Percentiles rank a stretch among this genome's conserved stretches.
Evolutionary conservation across 2,113 vertebrate genomes (phyloP).

Genomic region (Gallinago jamesoni): DNA sequence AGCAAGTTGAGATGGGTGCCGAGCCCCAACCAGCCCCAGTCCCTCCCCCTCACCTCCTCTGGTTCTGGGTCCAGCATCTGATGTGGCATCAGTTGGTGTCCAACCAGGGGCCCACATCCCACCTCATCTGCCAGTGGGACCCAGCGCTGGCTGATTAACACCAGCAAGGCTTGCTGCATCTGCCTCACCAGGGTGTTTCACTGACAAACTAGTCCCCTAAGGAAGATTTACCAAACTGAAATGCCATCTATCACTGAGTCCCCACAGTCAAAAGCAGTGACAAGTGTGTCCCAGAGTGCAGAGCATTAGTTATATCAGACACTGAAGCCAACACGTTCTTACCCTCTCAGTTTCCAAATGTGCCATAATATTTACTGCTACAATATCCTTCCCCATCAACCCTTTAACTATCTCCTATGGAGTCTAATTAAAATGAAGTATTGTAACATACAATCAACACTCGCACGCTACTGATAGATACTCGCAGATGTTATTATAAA

Average conservation of each 20-base stretch:
- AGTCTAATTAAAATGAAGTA: conserved; percentile 60
- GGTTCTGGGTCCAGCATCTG: neutral
- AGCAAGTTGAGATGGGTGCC: rapidly evolving
- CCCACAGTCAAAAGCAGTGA: neutral
- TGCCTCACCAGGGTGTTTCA: neutral
- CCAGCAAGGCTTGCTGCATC: neutral
- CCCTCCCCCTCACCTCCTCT: neutral
- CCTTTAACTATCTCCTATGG: neutral
- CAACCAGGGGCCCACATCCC: neutral
- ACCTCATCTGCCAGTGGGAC: neutral
- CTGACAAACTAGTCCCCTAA: neutral
- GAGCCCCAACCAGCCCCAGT: neutral
- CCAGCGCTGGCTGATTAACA: neutral
- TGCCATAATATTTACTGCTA: conserved; percentile 36
- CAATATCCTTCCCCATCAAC: neutral
- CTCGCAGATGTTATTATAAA: neutral
- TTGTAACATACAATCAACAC: conserved; percentile 1
- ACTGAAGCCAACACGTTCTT: neutral
- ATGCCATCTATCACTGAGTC: rapidly evolving
- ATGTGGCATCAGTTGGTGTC: rapidly evolving
- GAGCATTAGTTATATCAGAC: neutral
- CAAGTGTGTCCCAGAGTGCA: conserved; percentile 7
- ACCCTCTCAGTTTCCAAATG: neutral
- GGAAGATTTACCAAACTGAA: neutral
- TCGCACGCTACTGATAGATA: neutral